Percentiles rank a stretch among this genome's conserved stretches.
These are phyloP conservation scores for Aplochiton taeniatus DNA, from an alignment of 2,797 vertebrate species.

Conservation along the genomic window DNA sequence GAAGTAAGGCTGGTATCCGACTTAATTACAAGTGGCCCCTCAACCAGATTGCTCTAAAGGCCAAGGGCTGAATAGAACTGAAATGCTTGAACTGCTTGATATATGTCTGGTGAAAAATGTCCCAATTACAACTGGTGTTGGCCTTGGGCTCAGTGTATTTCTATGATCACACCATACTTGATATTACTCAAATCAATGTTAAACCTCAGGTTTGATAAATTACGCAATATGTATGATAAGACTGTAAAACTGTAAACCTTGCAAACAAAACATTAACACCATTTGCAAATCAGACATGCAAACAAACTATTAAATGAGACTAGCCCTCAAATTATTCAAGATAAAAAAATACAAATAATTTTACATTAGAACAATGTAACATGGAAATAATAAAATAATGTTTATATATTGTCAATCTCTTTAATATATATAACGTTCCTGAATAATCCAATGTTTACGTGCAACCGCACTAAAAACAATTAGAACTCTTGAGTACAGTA, in stretches of 20 bases:
- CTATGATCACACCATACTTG: not conserved
- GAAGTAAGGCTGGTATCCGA: slow-evolving; percentile 45
- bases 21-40: slow-evolving; percentile 11
- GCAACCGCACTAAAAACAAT: slow-evolving; percentile 39
- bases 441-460: slow-evolving; percentile 56
- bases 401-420: slow-evolving; percentile 55
- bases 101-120: not conserved
- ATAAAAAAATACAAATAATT: slow-evolving; percentile 66
- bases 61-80: slow-evolving; percentile 26
- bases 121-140: too few species aligned
- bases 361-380: slow-evolving; percentile 80
- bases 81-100: slow-evolving; percentile 17
- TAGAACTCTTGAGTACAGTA: slow-evolving; percentile 51
- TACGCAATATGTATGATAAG: slow-evolving; percentile 45
- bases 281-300: slow-evolving; percentile 84
- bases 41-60: slow-evolving; percentile 20
- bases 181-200: slow-evolving; percentile 31
- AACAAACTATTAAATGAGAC: slow-evolving; percentile 74
- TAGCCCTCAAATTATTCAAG: slow-evolving; percentile 60
- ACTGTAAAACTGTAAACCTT: slow-evolving; percentile 50
- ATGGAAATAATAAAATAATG: slow-evolving; percentile 72
- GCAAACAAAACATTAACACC: slow-evolving; percentile 71
- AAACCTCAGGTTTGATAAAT: slow-evolving; percentile 40
- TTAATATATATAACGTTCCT: slow-evolving; percentile 54
- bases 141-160: too few species aligned